Base-by-base conservation (phyloP, 2,113 vertebrate genomes). In the Cairina moschata region DNA sequence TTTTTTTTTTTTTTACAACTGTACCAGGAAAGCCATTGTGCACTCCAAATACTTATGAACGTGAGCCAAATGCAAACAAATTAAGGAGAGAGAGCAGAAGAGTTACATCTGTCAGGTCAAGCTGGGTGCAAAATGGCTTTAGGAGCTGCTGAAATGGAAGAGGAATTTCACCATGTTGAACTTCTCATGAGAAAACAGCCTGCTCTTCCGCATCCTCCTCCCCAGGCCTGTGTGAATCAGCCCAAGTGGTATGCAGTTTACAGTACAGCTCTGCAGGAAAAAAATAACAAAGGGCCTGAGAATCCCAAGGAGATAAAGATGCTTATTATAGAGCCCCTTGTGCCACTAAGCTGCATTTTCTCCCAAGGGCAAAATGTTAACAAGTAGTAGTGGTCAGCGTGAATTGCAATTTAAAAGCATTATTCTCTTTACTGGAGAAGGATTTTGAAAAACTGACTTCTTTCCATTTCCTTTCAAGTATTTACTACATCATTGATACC, bases 61-160 rank as follows among this genome's bases (percentile, higher is more conserved):
- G 88, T 34, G 86, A 97, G 97, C 97, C 97, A 98, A 96, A 91
- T 34, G 82, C 93, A 98, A 97, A 95, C 95, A 97, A 97, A 97
- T 97, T 93, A 96, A 93, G 91, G 94, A 97, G 94, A 60, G 94
- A 90, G 71, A 96, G 89, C 87, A 93, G 96, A 98, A 95, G 90
- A 96, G 79, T 95, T 95, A 90, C 97, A 98, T 98, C 97, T 98
- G 97, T 88, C 83, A 80, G 97, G 97, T 97, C 96, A 97, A 91
- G 84, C 96, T 96, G 95, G 95, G 93, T 97, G 96, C 94, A 98
- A 92, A 94, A 90, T 1, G 5, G 79, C 74, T 95, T 76, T 73
- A 40, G 66, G 88, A 74, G 92, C 96, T 97, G 88, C 73, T 96
- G 96, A 94, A 96, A 97, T 67, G 54, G 65, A 92, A 91, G 94